Base-by-base conservation (phyloP, 2,113 vertebrate species). In the Benitochromis conjunctus region DNA sequence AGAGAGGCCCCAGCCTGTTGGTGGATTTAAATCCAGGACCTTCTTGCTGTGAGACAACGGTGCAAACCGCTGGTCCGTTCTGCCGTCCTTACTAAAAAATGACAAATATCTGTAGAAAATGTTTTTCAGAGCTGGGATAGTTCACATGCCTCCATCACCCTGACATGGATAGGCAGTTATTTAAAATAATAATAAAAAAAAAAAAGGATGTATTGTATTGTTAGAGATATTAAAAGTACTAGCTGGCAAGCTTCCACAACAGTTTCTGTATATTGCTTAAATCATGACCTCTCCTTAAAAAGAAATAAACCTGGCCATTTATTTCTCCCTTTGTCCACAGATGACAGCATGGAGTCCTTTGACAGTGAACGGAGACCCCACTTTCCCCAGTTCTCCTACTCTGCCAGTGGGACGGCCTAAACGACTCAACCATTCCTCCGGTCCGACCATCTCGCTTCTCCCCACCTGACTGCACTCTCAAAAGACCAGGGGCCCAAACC, bases 331-430 rank as follows among this genome's bases (percentile, higher is more conserved):
- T 46, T 79, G 2, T 86, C 74, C 58, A 13, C 95, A 99, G 98
- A 98, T 83, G 98, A 98, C 95, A 97, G 92, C 94, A 97, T 99
- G 98, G 98, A 98, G 95, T 97, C 97, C 55, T 96, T 96, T 88
- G 98, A 99, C 94, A 99, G 98, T 0, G 98, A 98, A 92, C 96
- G 97, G 94, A 96, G 98, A 94, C 98, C 98, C 57, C 98, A 99
- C 95, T 99, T 99, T 94, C 98, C 98, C 60, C 98, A 99, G 96
- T 99, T 99, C 94, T 99, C 98, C 89, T 99, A 98, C 94, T 99
- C 98, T 6, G 98, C 98, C 94, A 99, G 98, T 82, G 98, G 98
- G 94, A 98, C 97, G 6, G 97, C 98, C 94, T 98, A 96, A 97
- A 81, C 86, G 88, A 97, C 97, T 97, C 86, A 58, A 82, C 74